Evolutionary conservation across 2,888 invertebrate genomes (phyloP).

Genomic region (Tupiocoris notatus): DNA sequence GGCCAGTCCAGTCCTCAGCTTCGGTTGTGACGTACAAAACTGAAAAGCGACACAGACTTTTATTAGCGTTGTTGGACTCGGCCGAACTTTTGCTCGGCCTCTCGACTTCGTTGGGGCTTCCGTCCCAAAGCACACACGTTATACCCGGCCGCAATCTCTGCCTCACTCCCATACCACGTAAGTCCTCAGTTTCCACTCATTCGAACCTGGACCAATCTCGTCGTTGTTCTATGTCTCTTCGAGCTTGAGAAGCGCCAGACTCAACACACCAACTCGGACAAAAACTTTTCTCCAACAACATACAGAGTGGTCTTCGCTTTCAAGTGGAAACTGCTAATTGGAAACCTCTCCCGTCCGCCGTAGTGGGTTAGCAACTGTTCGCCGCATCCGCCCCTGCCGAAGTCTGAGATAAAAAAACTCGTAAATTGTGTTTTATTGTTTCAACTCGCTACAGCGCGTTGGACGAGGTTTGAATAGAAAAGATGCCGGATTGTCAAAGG

Average conservation of each 20-base stretch:
- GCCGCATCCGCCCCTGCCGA: not conserved
- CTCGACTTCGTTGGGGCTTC: slow-evolving; percentile 25
- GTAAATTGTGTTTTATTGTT: not conserved
- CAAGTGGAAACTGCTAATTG: slow-evolving; percentile 41
- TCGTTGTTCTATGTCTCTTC: not conserved
- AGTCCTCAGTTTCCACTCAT: slow-evolving; percentile 7
- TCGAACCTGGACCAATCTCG: not conserved
- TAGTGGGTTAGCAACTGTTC: not conserved
- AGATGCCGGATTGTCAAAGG: too few relatives aligned
- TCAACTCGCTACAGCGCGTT: too few relatives aligned
- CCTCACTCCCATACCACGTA: slow-evolving; percentile 18
- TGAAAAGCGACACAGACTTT: slow-evolving; percentile 21
- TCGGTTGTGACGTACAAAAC: not conserved
- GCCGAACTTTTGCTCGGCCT: not conserved
- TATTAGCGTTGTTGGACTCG: slow-evolving; percentile 26
- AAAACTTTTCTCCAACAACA: slow-evolving; percentile 37
- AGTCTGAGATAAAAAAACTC: not conserved
- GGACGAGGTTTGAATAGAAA: too few relatives aligned
- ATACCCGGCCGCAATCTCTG: slow-evolving; percentile 31
- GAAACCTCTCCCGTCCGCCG: slow-evolving; percentile 11
- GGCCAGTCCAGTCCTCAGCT: not conserved
- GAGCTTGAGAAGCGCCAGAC: not conserved
- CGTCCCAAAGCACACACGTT: slow-evolving; percentile 25
- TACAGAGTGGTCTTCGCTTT: slow-evolving; percentile 21
- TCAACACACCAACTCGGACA: slow-evolving; percentile 20